Conservation (phyloP, 2,113 vertebrate species). For the Hucho hucho region DNA sequence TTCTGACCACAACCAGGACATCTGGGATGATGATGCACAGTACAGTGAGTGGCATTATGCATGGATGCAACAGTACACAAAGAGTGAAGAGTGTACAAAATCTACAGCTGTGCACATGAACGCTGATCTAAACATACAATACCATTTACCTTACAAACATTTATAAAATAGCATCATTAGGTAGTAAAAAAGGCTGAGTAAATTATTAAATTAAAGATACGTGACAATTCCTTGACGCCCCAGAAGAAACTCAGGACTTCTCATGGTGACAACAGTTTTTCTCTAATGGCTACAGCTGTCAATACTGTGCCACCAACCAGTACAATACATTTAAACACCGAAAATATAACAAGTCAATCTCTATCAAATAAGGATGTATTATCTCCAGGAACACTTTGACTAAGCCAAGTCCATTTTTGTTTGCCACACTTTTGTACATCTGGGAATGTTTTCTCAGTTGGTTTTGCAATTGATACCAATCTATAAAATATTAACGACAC, state of each 20-base stretch:
- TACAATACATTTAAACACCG: not conserved
- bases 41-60: conserved; percentile 16
- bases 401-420: not conserved
- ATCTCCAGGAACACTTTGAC: not conserved
- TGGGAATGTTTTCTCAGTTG: not conserved
- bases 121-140: conserved; percentile 19
- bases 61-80: conserved; percentile 31
- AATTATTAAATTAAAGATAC: not conserved
- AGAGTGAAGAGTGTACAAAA: conserved; percentile 29
- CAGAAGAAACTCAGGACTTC: not conserved
- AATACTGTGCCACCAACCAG: not conserved
- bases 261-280: not conserved
- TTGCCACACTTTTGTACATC: not conserved
- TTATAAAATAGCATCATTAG: conserved; percentile 28
- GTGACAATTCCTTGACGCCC: not conserved
- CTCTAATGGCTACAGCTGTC: not conserved
- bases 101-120: conserved; percentile 40
- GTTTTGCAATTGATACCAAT: not conserved
- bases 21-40: not conserved
- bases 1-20: not conserved
- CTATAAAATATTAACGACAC: not conserved
- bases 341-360: not conserved
- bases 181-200: conserved; percentile 17
- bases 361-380: not conserved
- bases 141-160: conserved; percentile 30